These are phyloP conservation scores for Tinea trinotella DNA, from an alignment of 2,888 invertebrate species.

Conservation along the genomic window DNA sequence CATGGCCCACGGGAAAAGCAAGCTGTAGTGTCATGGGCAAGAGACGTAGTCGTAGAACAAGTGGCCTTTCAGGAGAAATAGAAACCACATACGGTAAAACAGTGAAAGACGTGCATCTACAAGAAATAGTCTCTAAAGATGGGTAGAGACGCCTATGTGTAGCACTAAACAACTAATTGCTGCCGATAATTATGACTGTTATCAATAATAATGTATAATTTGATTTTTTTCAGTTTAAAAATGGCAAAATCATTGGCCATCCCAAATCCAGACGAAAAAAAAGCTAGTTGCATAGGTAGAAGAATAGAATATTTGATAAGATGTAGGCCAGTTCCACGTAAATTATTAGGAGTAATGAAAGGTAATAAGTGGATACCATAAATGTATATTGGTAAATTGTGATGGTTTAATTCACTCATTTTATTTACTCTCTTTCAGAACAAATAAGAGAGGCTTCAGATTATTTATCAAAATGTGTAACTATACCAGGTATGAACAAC, in stretches of 20 bases:
- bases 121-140: too few relatives aligned
- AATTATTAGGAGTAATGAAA: constrained; percentile 44
- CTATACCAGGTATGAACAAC: constrained; percentile 40
- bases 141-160: too few relatives aligned
- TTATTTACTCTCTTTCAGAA: constrained; percentile 34
- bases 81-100: too few relatives aligned
- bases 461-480: constrained; percentile 44
- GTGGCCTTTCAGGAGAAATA: too few relatives aligned
- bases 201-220: too few relatives aligned
- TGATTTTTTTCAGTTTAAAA: constrained; percentile 35
- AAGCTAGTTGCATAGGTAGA: constrained; percentile 35
- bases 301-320: constrained; percentile 46
- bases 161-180: too few relatives aligned
- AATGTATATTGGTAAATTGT: background rate
- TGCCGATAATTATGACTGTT: too few relatives aligned
- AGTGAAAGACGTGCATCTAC: too few relatives aligned
- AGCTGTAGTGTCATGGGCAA: too few relatives aligned
- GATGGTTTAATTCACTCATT: background rate
- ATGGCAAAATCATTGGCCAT: constrained; percentile 31
- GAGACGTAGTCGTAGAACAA: too few relatives aligned
- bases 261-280: constrained; percentile 33
- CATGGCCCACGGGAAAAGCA: too few relatives aligned
- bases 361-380: constrained; percentile 29
- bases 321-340: constrained; percentile 42
- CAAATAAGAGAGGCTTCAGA: constrained; percentile 41